Base-by-base conservation (phyloP, 2,113 vertebrate species). In the Ceyx melanurus region DNA sequence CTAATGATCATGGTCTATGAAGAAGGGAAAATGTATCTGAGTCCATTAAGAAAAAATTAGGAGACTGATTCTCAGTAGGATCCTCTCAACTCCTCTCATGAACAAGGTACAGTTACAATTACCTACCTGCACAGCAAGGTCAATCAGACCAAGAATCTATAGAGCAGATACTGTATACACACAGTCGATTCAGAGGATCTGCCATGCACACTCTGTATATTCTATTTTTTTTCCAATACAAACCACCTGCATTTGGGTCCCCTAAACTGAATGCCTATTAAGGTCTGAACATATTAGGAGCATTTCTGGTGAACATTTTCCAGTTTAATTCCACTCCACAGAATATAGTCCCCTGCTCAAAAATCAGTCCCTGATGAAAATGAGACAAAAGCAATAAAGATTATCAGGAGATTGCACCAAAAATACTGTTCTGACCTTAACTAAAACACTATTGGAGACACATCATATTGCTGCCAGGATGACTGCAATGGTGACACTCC, bases 391-490 rank as follows among this genome's bases (percentile, higher is more conserved):
- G 25, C 50, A 65, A 43, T 7, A 64, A 45, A 68, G 45, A 53
- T 19, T 3, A 56, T 42, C 1, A 2, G 21, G 48, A 71, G 19
- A 56, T 64, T 88, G 43, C 14, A 33, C 37, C 8, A 88, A 56
- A 82, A 75, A 22, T 11, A 28, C 16, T 16, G 3, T 33, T 37
- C 66, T 70, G 35, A 51, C 57, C 37, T 80, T 42, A 85, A 40
- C 13, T 18, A 15, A 54, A 72, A n/a, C 37, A 56, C 25, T 16
- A 9, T 23, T 10, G 26, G 48, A 43, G 33, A 31, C 26, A 31
- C 29, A 43, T 2, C 1, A 0, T 13, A 15, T 0, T 79, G 20
- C 33, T 68, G 71, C 15, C 62, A 64, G 67, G 40, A 37, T 5
- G 50, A 61, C 71, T 67, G 43, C 22, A 25, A 4, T 11, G 58